Base-by-base conservation (phyloP, 2,888 invertebrate genomes). In the Eumacrocentrus americanus region DNA sequence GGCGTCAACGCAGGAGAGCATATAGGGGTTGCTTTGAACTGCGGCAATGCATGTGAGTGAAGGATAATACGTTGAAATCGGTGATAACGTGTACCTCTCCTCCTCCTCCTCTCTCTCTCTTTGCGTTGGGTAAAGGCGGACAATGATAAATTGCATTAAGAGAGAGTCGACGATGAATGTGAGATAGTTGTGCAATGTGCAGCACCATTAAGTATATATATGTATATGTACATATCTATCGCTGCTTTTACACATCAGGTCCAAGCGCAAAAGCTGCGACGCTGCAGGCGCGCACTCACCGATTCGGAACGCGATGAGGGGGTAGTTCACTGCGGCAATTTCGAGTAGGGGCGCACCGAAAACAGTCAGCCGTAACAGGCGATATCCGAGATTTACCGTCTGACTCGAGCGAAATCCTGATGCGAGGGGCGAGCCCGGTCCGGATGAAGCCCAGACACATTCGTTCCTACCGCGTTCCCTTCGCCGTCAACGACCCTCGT, bases 121-220 rank as follows among this genome's bases (percentile, higher is more conserved):
- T 20, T 12, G 16, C 66, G 62, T 59, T 62, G 54, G 51, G 51
- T 61, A 57, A 54, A 63, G 67, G 65, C 66, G 70, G 73, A 71
- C 72, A 70, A 67, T 73, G 73, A 73, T 72, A 69, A 73, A 73
- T 73, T 70, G 69, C 63, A 53, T 60, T 65, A 62, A 60, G 58
- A 66, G n/a, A n/a, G n/a, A n/a, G n/a, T n/a, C n/a, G n/a, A n/a
- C 60, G 58, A 58, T 63, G 62, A 50, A 58, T 55, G 46, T 22
- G 62, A 55, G 51, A 22, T 59, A 56, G 53, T n/a, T n/a, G n/a
- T n/a, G n/a, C n/a, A n/a, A n/a, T n/a, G n/a, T n/a, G n/a, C n/a
- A n/a, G n/a, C n/a, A n/a, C n/a, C n/a, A n/a, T n/a, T n/a, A n/a
- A n/a, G n/a, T n/a, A n/a, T n/a, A n/a, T n/a, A n/a, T n/a, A n/a